Conservation (phyloP, 2,113 vertebrate genomes). For the Corythornis madagascariensis region DNA sequence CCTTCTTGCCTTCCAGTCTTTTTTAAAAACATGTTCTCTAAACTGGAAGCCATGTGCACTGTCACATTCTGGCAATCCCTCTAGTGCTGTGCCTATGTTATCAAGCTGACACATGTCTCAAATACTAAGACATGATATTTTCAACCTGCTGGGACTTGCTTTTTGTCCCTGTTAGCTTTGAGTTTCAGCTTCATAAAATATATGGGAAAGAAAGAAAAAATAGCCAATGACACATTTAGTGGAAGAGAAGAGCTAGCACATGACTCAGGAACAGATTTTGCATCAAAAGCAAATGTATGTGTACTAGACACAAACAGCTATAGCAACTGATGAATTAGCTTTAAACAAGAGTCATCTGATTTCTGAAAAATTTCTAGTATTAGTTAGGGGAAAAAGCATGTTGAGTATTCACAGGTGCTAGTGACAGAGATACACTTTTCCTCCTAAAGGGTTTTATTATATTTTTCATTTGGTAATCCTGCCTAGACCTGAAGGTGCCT, state of each 20-base stretch:
- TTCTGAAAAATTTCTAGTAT: constrained; percentile 13
- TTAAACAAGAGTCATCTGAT: not conserved
- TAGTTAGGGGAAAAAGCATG: not conserved
- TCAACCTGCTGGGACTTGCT: constrained; percentile 69
- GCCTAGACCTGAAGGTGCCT: not conserved
- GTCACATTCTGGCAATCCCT: constrained; percentile 62
- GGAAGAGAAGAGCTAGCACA: constrained; percentile 21
- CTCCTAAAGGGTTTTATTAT: not conserved
- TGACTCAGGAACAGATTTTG: constrained; percentile 30
- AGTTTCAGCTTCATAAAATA: constrained; percentile 71
- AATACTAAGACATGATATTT: constrained; percentile 72
- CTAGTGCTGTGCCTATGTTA: constrained; percentile 51
- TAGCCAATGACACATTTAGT: constrained; percentile 38
- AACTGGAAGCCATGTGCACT: constrained; percentile 57
- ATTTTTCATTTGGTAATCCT: not conserved
- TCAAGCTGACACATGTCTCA: constrained; percentile 73
- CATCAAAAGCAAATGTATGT: constrained; percentile 14
- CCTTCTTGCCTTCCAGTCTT: constrained; percentile 22
- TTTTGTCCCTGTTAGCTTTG: constrained; percentile 71
- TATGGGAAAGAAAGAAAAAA: constrained; percentile 47
- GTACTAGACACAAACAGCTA: not conserved
- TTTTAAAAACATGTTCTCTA: constrained; percentile 26
- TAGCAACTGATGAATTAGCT: not conserved
- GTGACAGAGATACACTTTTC: not conserved
- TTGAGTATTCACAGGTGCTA: not conserved